These are phyloP conservation scores for Rugalucina vietnamica DNA, from an alignment of 2,888 invertebrate species.

Conservation along the genomic window DNA sequence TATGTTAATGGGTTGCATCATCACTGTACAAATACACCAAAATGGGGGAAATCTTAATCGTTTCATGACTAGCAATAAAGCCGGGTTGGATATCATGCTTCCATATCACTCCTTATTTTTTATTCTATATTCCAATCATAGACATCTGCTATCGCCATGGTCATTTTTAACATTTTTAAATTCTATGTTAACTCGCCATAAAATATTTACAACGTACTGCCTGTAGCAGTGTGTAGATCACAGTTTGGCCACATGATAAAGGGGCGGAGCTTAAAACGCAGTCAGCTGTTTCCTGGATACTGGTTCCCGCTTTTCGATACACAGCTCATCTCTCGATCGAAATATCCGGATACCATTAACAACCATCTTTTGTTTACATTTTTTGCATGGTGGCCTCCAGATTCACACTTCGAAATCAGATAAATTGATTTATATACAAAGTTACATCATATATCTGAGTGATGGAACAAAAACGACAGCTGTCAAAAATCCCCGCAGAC, in stretches of 20 bases:
- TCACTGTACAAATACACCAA: no score
- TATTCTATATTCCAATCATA: no score
- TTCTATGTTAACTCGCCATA: no score
- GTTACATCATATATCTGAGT: neutral
- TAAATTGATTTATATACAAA: neutral
- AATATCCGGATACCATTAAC: neutral
- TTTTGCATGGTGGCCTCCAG: neutral
- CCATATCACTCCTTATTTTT: no score
- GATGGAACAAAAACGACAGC: neutral
- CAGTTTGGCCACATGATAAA: neutral
- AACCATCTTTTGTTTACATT: neutral
- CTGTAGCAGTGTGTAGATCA: neutral
- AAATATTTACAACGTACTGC: no score
- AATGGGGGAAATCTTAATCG: no score
- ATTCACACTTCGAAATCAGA: neutral
- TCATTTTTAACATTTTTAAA: no score
- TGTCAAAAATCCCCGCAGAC: slow-evolving; percentile 53
- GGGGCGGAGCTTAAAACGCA: neutral
- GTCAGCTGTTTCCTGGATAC: neutral
- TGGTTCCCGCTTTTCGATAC: neutral
- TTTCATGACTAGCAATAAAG: no score
- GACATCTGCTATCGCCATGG: no score
- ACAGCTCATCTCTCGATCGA: no score
- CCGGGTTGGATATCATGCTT: no score
- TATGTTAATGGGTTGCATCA: no score